Base-by-base conservation (phyloP, 2,113 vertebrate genomes). In the Poecile atricapillus region DNA sequence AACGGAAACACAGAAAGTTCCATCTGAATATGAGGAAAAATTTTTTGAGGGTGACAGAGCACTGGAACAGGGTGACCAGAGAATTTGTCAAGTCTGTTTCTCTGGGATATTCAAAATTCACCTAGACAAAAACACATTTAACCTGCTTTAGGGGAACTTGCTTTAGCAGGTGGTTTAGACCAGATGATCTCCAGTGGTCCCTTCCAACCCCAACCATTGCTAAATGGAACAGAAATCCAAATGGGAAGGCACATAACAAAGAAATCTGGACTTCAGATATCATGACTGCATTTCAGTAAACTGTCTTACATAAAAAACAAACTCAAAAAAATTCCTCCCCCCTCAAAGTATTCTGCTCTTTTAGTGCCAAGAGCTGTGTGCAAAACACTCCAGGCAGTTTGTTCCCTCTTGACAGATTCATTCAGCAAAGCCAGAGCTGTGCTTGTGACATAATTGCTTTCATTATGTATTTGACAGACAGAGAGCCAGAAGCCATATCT, bases 341-440 rank as follows among this genome's bases (percentile, higher is more conserved):
- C 14, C 0, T 0, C 25, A 33, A 33, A 94, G 21, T n/a, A 62
- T 77, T 81, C 68, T 92, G 90, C 76, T 94, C 92, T 87, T 97
- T 93, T 93, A 83, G 90, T 53, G 73, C 94, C 92, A 97, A 95
- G 68, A 96, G 65, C 86, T 89, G 86, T 87, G 92, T 92, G 80
- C 88, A 92, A 87, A 96, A 95, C 73, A 77, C 83, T 93, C 86
- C 76, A 93, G 83, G 68, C 94, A 78, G 88, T 41, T 80, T 96
- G 83, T 77, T 97, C 68, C 49, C 71, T 89, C 90, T 80, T 95
- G 94, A 95, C 86, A 95, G 90, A 97, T 90, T 94, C 95, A 94
- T 96, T 97, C 94, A 97, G 83, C 71, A 94, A 90, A 95, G 90
- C 73, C 86, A 95, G 90, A 93, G 84, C 71, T 93, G 77, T 93